A percentile compares a stretch with the other conserved stretches of the same genome.
These are phyloP conservation scores for Ascaphus truei DNA, from an alignment of 2,113 vertebrate genomes.

Conservation along the genomic window DNA sequence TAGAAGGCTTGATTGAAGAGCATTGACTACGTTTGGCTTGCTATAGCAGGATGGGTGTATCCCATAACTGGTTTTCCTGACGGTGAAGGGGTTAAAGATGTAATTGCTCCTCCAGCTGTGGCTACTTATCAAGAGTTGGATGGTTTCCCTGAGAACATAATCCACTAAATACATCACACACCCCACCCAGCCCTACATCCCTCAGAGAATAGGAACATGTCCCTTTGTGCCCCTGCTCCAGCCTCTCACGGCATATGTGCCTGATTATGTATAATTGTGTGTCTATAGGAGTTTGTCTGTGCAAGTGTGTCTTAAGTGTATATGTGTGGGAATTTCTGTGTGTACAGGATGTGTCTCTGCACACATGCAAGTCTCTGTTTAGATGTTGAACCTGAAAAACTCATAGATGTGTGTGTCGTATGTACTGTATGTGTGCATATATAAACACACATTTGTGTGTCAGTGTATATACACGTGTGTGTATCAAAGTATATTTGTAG, in stretches of 20 bases:
- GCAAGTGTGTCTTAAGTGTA: too few species aligned
- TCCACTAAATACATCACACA: not conserved
- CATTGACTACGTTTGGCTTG: not conserved
- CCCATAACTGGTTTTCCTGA: not conserved
- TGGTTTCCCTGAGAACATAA: constrained; percentile 1
- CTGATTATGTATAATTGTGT: constrained; percentile 2
- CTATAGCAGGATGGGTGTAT: not conserved
- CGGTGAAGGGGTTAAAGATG: constrained; percentile 6
- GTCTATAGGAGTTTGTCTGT: too few species aligned
- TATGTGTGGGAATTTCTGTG: too few species aligned
- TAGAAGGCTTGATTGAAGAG: not conserved
- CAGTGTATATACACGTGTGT: not conserved
- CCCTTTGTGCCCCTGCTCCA: not conserved
- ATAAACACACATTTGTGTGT: not conserved
- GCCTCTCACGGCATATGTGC: not conserved
- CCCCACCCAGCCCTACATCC: not conserved
- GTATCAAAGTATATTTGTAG: too few species aligned
- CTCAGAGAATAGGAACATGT: not conserved
- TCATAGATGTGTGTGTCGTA: not conserved
- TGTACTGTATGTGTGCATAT: not conserved
- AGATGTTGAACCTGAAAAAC: not conserved
- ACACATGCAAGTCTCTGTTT: not conserved
- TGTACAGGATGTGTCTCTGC: constrained; percentile 5
- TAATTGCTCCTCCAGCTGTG: constrained; percentile 25
- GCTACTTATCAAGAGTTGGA: constrained; percentile 21